Conservation (phyloP, 2,888 invertebrate species). For the Latheticus oryzae region DNA sequence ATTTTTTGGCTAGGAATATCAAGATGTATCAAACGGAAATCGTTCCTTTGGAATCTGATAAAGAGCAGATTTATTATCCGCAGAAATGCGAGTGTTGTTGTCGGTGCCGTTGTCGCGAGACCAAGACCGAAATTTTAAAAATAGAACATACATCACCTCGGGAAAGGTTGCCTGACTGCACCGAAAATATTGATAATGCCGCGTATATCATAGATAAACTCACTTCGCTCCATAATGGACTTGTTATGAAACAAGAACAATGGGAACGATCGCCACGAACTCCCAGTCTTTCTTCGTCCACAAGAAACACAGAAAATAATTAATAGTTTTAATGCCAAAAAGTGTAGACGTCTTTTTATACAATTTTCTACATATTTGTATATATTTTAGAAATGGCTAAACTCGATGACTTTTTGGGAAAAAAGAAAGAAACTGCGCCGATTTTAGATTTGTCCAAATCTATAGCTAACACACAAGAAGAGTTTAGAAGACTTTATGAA, state of each 20-base stretch:
- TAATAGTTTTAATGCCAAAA: conserved; percentile 19
- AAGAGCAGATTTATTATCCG: conserved; percentile 62
- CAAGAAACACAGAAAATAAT: conserved; percentile 40
- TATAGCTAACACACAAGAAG: conserved; percentile 82
- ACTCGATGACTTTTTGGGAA: conserved; percentile 84
- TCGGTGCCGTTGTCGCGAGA: conserved; percentile 61
- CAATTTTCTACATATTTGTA: conserved; percentile 18
- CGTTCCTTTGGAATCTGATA: conserved; percentile 69
- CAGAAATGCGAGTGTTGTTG: conserved; percentile 58
- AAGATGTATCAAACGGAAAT: conserved; percentile 66
- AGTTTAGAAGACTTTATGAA: conserved; percentile 84
- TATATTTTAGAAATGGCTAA: conserved; percentile 68
- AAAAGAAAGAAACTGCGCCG: conserved; percentile 86
- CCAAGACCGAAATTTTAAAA: conserved; percentile 62
- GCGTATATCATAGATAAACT: conserved; percentile 61
- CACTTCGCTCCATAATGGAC: conserved; percentile 65
- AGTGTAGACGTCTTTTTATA: conserved; percentile 39
- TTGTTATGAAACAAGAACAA: conserved; percentile 68
- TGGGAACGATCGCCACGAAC: conserved; percentile 65
- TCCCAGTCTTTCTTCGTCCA: conserved; percentile 47
- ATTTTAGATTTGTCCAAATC: conserved; percentile 87
- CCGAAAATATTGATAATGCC: conserved; percentile 44
- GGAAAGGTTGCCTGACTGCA: conserved; percentile 45
- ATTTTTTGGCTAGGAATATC: conserved; percentile 64
- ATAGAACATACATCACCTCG: conserved; percentile 53